Evolutionary conservation across 2,797 vertebrate genomes (phyloP).

Genomic region (Yasuhikotakia modesta): DNA sequence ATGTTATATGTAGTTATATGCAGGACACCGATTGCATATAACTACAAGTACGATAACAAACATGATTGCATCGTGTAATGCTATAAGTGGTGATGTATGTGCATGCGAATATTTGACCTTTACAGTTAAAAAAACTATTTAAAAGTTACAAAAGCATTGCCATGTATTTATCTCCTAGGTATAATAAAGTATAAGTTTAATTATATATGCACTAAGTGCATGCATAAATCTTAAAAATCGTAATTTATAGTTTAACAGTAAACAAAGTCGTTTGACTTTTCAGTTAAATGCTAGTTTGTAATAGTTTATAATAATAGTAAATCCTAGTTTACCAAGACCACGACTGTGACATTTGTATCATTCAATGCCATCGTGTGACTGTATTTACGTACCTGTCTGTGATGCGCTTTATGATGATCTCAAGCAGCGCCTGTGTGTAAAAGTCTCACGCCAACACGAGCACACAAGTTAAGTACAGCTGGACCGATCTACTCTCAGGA

Average conservation of each 20-base stretch:
- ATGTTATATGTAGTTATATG: no score
- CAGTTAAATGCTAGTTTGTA: background rate
- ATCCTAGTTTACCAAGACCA: background rate
- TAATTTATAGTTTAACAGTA: background rate
- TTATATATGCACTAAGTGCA: no score
- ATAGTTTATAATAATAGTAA: no score
- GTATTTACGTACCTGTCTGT: slow-evolving; percentile 58
- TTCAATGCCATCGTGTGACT: background rate
- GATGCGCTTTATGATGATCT: slow-evolving; percentile 39
- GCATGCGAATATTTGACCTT: no score
- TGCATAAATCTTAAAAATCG: background rate
- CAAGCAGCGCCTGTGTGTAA: slow-evolving; percentile 7
- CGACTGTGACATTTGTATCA: background rate
- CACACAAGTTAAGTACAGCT: slow-evolving; percentile 41
- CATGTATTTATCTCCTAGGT: background rate
- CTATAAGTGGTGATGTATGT: background rate
- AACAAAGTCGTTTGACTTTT: no score
- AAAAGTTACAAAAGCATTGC: no score
- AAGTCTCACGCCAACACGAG: slow-evolving; percentile 4
- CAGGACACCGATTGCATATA: slow-evolving; percentile 22
- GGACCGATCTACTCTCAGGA: slow-evolving; percentile 41
- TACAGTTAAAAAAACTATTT: no score
- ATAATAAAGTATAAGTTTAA: background rate
- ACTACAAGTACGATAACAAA: background rate
- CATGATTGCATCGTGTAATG: background rate